Base-by-base conservation (phyloP, 2,888 invertebrate species). In the Cyaniris semiargus region DNA sequence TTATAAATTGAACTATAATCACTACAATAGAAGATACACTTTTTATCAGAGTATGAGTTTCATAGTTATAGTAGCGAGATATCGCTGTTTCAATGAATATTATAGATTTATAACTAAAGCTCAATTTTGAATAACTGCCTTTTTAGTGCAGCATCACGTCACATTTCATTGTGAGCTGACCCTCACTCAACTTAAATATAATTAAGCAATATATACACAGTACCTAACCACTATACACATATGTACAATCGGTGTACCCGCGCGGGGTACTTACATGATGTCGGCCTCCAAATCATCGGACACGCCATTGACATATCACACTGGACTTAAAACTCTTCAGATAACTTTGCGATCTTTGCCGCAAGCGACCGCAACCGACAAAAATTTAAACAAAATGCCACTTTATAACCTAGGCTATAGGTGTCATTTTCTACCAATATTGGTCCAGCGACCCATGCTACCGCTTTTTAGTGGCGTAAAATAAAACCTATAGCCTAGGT, bases 151-250 rank as follows among this genome's bases (percentile, higher is more conserved):
- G 53, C 53, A 5, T 53, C 53, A 5, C 1, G 18, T 53, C 5
- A 53, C 53, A 4, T 53, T 53, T 21, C 8, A 21, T 6, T 58
- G 58, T 21, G 8, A 58, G 21, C n/a, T 21, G 58, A n/a, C 58
- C 21, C 21, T 27, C 7, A 56, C 34, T 71, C 34, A 44, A 60
- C 60, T 76, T 71, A 76, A 76, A 76, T 58, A 48, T 71, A 48
- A 48, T 74, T 70, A 76, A 76, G 76, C 76, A 76, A 76, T 76
- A 76, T 76, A 76, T 76, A 76, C 76, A 76, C 56, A 76, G 72
- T 72, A 74, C 74, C 74, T 74, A 53, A 27, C 7, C 74, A 27
- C 53, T 74, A 74, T 74, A 74, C 53, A 74, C 48, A 48, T 74
- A 74, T 74, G 8, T 74, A 74, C 74, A 74, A 53, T 71, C 34